Percentiles rank a stretch among this genome's conserved stretches.
phyloP scores from a whole-genome alignment of 2,797 vertebrate genomes.

The Nyctibius grandis region DNA sequence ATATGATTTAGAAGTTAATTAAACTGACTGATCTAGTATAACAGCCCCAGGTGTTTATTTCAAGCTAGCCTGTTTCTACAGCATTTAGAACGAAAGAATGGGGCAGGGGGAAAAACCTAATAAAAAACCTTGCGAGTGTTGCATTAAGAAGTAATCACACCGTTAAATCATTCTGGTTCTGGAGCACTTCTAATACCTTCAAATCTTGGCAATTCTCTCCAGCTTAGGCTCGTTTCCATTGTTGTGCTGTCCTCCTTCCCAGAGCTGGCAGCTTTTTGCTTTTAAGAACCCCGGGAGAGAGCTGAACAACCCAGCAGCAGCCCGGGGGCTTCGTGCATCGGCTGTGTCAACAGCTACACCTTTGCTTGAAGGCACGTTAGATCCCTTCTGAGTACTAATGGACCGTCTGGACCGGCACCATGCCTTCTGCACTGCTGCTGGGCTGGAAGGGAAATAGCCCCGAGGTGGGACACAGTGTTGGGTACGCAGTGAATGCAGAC shows the following conservation, averaged over 20 bases:
- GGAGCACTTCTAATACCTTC: conserved; percentile 45
- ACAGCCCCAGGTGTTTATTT: conserved; percentile 71
- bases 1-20: conserved; percentile 77
- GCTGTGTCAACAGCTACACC: neutral
- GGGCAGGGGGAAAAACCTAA: conserved; percentile 55
- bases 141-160: conserved; percentile 66
- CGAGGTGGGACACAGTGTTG: neutral
- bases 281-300: conserved; percentile 32
- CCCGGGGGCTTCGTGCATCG: neutral
- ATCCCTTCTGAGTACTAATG: neutral
- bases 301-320: neutral
- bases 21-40: conserved; percentile 59
- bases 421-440: neutral
- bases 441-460: neutral
- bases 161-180: conserved; percentile 58
- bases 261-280: conserved; percentile 14
- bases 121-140: conserved; percentile 46
- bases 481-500: rapidly evolving
- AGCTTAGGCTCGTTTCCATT: conserved; percentile 12
- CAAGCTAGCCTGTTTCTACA: conserved; percentile 40
- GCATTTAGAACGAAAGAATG: conserved; percentile 46
- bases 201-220: conserved; percentile 12
- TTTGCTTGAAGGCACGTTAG: neutral
- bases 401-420: neutral
- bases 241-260: neutral